Conservation (phyloP, 1,140 invertebrate genomes). For the Penaeus japonicus region DNA sequence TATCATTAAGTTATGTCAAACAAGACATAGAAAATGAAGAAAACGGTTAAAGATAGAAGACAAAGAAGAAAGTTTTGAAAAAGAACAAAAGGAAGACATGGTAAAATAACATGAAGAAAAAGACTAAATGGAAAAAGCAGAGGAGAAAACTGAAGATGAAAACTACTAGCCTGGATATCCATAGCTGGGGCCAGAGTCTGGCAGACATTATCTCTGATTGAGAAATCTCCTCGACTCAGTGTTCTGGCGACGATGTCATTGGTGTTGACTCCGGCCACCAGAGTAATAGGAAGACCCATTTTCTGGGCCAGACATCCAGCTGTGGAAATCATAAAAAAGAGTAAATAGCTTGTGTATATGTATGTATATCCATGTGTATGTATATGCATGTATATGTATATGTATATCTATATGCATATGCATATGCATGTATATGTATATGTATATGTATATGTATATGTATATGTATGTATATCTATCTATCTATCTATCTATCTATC, state of each 20-base stretch:
- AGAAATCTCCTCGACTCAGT: constrained; percentile 14
- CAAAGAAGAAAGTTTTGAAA: too few species aligned
- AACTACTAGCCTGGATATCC: constrained; percentile 38
- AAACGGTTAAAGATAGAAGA: too few species aligned
- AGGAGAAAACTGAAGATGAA: too few species aligned
- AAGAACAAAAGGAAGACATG: too few species aligned
- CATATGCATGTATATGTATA: neutral
- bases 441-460: neutral
- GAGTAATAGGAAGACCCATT: constrained; percentile 32
- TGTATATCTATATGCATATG: neutral
- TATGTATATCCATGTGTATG: too few species aligned
- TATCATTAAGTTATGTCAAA: too few species aligned
- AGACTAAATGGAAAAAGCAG: too few species aligned
- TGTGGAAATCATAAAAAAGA: neutral
- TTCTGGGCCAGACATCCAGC: constrained; percentile 31
- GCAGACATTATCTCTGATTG: neutral
- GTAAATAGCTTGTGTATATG: neutral
- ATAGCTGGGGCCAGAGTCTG: constrained; percentile 24
- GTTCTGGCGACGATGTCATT: constrained; percentile 30
- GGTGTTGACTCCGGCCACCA: constrained; percentile 28
- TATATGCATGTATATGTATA: neutral
- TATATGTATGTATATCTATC: neutral
- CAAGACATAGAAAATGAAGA: too few species aligned
- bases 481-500: neutral
- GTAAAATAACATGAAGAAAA: too few species aligned